phyloP scores from a whole-genome alignment of 2,888 invertebrate genomes.

The Timema cristinae region DNA sequence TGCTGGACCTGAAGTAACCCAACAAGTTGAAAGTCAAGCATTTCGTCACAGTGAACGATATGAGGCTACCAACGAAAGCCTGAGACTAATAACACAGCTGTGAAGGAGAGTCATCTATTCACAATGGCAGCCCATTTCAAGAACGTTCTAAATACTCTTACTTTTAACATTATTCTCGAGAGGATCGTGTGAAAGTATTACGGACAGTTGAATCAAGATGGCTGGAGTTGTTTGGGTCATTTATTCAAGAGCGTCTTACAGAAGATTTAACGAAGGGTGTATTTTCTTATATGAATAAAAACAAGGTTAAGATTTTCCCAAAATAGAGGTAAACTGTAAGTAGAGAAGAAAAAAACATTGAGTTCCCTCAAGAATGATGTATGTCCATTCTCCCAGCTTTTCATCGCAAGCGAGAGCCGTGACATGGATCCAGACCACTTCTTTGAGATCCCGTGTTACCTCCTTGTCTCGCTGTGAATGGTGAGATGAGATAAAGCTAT shows the following conservation, averaged over 20 bases:
- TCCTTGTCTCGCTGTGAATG: neutral
- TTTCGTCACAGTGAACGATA: too few relatives aligned
- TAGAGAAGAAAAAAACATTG: neutral
- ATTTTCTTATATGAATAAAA: neutral
- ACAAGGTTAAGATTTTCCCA: neutral
- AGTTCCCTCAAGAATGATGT: neutral
- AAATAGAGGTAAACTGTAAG: neutral
- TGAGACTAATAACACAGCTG: too few relatives aligned
- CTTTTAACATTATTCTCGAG: neutral
- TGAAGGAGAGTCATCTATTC: too few relatives aligned
- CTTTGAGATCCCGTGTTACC: too few relatives aligned
- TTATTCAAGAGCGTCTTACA: neutral
- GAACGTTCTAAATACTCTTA: conserved; percentile 1
- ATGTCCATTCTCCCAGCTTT: neutral
- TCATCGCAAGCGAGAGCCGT: neutral
- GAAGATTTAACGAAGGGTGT: neutral
- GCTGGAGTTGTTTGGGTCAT: neutral
- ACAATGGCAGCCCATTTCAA: neutral
- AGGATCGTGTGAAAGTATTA: neutral
- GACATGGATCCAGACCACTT: neutral
- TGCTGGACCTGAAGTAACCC: neutral
- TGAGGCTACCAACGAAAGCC: too few relatives aligned
- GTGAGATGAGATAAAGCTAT: neutral
- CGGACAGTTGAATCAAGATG: conserved; percentile 6
- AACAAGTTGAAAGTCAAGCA: too few relatives aligned